phyloP scores from a whole-genome alignment of 2,888 invertebrate species.

The Microplitis manilae region DNA sequence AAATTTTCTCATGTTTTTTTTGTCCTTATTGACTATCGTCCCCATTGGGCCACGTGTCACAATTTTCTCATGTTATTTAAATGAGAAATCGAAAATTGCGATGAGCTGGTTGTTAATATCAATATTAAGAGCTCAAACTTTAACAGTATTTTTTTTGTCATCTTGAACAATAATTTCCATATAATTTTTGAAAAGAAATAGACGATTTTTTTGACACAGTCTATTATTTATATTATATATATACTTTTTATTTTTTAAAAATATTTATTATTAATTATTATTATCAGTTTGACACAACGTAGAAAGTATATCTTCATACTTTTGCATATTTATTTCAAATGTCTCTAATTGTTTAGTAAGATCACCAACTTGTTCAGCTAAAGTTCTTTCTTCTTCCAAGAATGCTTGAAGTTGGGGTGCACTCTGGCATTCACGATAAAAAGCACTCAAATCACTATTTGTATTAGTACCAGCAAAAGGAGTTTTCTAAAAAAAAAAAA shows the following conservation, averaged over 20 bases:
- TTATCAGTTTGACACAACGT: slow-evolving; percentile 80
- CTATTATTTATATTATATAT: no score
- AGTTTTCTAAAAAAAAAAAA: slow-evolving; percentile 78
- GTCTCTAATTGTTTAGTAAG: slow-evolving; percentile 81
- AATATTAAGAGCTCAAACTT: no score
- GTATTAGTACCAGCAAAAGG: slow-evolving; percentile 84
- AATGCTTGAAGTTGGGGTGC: slow-evolving; percentile 77
- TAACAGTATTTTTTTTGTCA: no score
- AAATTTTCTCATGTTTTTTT: no score
- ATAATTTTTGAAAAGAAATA: no score
- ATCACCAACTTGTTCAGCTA: slow-evolving; percentile 76
- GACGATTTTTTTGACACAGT: no score
- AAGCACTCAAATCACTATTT: slow-evolving; percentile 83
- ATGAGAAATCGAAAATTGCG: no score
- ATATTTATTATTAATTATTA: slow-evolving; percentile 71
- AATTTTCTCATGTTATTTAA: no score
- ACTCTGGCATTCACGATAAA: slow-evolving; percentile 85
- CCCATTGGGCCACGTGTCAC: no score
- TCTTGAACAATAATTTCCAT: no score
- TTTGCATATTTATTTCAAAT: slow-evolving; percentile 82
- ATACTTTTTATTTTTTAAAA: background rate
- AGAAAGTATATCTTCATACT: slow-evolving; percentile 84
- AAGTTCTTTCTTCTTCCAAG: slow-evolving; percentile 70
- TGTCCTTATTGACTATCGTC: no score
- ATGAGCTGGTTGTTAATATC: no score